phyloP scores from a whole-genome alignment of 2,888 invertebrate species.

The Dynastes hyllus region DNA sequence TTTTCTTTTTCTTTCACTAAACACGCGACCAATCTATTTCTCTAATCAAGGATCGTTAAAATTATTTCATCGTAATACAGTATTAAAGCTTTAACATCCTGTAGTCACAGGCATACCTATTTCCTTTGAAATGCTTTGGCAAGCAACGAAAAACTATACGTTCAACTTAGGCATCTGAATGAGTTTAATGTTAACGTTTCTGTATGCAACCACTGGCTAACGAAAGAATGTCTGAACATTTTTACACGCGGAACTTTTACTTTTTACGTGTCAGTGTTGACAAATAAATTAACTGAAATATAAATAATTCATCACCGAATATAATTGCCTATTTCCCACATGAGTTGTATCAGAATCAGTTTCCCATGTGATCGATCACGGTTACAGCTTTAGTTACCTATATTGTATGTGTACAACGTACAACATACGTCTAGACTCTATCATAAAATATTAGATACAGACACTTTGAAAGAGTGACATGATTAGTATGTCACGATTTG shows the following conservation, averaged over 20 bases:
- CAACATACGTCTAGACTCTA: too few species aligned
- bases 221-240: constrained; percentile 31
- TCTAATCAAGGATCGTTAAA: constrained; percentile 16
- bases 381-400: too few species aligned
- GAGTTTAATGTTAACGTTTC: constrained; percentile 20
- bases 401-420: too few species aligned
- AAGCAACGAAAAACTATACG: constrained; percentile 7
- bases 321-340: constrained; percentile 8
- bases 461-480: too few species aligned
- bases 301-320: constrained; percentile 24
- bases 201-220: constrained; percentile 1
- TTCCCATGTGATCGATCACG: not conserved
- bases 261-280: constrained; percentile 12
- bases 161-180: constrained; percentile 6
- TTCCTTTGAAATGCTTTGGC: constrained; percentile 18
- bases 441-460: too few species aligned
- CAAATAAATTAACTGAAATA: constrained; percentile 15
- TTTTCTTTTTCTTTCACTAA: too few species aligned
- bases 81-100: constrained; percentile 20
- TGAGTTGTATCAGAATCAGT: not conserved
- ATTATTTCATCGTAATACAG: not conserved
- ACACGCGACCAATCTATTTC: not conserved
- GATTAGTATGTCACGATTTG: too few species aligned
- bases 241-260: constrained; percentile 33
- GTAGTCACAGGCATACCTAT: not conserved